Evolutionary conservation across 2,888 invertebrate species (phyloP).

Genomic region (Herminia tarsipennalis): DNA sequence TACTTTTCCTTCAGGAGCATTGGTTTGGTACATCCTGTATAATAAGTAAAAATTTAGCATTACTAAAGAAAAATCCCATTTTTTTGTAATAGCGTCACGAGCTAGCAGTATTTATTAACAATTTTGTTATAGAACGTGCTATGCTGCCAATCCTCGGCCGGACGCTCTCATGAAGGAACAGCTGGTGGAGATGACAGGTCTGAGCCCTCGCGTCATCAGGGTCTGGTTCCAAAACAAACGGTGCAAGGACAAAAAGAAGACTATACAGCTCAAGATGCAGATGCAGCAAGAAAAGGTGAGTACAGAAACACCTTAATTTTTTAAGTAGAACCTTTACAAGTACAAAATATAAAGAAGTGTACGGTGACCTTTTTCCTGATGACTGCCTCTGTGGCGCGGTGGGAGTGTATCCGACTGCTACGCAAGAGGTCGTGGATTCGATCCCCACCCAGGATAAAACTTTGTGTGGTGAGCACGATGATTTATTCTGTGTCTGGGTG

Average conservation of each 20-base stretch:
- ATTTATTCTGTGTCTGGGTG: too few relatives aligned
- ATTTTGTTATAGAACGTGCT: constrained; percentile 92
- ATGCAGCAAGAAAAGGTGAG: constrained; percentile 99
- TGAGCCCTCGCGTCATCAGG: constrained; percentile 98
- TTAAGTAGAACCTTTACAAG: background rate
- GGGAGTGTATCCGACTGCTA: too few relatives aligned
- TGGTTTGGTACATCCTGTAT: too few relatives aligned
- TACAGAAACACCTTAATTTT: constrained; percentile 12
- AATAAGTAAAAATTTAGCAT: too few relatives aligned
- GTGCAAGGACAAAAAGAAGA: constrained; percentile 99
- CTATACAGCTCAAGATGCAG: constrained; percentile 98
- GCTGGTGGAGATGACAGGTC: constrained; percentile 98
- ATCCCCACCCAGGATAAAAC: too few relatives aligned
- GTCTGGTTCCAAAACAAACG: constrained; percentile 99
- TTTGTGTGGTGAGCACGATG: too few relatives aligned
- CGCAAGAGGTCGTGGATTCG: too few relatives aligned
- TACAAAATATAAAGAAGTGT: too few relatives aligned
- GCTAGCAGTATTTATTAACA: background rate
- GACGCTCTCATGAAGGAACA: constrained; percentile 99
- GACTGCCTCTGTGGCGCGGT: too few relatives aligned
- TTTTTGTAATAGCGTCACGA: background rate
- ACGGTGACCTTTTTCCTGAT: too few relatives aligned
- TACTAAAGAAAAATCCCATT: too few relatives aligned
- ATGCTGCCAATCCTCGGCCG: constrained; percentile 98
- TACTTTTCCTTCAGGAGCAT: too few relatives aligned